Percentiles rank a stretch among this genome's conserved stretches.
Evolutionary conservation across 2,113 vertebrate species (phyloP).

Genomic region (Himantopus leucocephalus): DNA sequence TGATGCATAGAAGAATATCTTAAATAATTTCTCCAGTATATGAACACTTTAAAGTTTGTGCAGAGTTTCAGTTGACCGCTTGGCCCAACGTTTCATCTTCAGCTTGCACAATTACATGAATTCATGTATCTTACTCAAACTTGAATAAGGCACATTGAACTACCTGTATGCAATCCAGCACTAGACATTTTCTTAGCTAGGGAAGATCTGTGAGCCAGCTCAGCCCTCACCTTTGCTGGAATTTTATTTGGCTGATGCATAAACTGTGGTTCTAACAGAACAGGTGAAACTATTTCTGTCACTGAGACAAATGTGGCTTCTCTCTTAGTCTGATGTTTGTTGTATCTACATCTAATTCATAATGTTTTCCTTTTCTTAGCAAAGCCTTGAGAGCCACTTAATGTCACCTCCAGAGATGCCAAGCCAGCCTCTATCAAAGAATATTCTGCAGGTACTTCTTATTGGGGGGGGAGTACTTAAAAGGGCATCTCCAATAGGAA

Average conservation of each 20-base stretch:
- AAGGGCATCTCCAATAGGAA: background rate
- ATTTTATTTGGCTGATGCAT: background rate
- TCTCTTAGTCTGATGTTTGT: background rate
- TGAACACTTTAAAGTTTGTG: background rate
- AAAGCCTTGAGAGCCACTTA: constrained; percentile 83
- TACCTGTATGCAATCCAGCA: background rate
- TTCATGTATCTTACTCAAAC: background rate
- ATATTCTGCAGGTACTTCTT: constrained; percentile 88
- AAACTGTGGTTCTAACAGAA: background rate
- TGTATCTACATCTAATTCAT: background rate
- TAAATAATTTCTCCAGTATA: background rate
- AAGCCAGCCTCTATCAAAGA: constrained; percentile 83
- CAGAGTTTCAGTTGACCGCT: background rate
- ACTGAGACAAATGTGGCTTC: background rate
- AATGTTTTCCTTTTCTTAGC: constrained; percentile 65
- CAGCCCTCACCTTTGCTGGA: background rate
- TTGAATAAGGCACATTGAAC: background rate
- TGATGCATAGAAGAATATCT: background rate
- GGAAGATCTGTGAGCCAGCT: background rate
- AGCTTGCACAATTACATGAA: background rate
- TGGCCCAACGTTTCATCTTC: background rate
- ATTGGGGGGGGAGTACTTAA: background rate
- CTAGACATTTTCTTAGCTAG: background rate
- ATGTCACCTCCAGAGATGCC: constrained; percentile 79
- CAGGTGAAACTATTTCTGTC: background rate